Evolutionary conservation across 2,797 vertebrate genomes (phyloP).

Genomic region (Oryzias sinensis): DNA sequence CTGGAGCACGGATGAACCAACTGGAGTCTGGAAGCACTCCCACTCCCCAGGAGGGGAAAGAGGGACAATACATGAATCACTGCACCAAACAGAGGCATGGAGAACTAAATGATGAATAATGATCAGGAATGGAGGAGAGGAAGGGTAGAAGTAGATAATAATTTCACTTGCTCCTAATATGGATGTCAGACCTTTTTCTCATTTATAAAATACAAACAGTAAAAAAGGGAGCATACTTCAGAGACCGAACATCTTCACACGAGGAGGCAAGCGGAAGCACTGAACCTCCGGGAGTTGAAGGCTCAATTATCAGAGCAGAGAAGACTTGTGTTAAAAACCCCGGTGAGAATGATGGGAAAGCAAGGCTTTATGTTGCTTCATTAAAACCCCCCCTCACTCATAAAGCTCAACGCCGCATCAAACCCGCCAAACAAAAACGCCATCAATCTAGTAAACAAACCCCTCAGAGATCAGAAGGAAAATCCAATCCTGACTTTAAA

Average conservation of each 20-base stretch:
- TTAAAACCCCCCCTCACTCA: background rate
- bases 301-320: background rate
- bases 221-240: background rate
- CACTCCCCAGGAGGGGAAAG: too few species aligned
- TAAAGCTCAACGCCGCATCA: background rate
- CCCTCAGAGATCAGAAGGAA: background rate
- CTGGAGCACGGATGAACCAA: too few species aligned
- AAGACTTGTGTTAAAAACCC: conserved; percentile 1
- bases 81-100: too few species aligned
- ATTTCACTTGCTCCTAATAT: too few species aligned
- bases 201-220: background rate
- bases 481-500: background rate
- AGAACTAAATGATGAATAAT: too few species aligned
- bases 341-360: background rate
- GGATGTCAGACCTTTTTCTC: background rate
- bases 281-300: background rate
- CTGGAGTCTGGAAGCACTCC: too few species aligned
- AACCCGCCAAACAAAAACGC: background rate
- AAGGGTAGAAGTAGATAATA: too few species aligned
- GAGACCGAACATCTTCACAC: background rate
- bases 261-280: too few species aligned
- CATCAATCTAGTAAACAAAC: background rate
- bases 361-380: too few species aligned
- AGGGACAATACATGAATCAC: too few species aligned
- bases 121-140: too few species aligned